Conservation (phyloP, 2,113 vertebrate species). For the Ictalurus punctatus region DNA sequence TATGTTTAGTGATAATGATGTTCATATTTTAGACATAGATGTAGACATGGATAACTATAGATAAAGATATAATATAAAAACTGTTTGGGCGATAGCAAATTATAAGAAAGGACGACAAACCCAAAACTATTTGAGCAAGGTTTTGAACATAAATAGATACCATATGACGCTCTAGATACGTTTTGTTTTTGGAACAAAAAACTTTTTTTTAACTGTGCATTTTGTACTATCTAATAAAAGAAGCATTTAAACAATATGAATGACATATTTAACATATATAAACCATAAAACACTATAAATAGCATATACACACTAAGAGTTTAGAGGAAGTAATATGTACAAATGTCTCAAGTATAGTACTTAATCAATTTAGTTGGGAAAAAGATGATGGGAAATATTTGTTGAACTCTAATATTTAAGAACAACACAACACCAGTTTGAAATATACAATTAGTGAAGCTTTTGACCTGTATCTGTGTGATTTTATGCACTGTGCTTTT, state of each 20-base stretch:
- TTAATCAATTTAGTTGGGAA: not conserved
- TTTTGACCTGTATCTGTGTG: not conserved
- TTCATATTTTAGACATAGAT: not conserved
- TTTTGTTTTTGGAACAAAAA: not conserved
- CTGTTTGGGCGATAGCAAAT: not conserved
- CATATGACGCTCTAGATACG: not conserved
- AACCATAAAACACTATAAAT: not conserved
- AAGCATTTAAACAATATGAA: not conserved
- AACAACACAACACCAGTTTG: not conserved
- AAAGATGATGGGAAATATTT: not conserved
- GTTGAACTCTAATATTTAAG: not conserved
- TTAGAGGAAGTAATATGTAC: not conserved
- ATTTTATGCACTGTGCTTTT: not conserved
- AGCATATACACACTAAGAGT: not conserved
- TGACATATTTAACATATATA: not conserved
- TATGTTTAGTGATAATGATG: not conserved
- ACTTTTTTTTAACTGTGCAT: not conserved
- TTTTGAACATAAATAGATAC: not conserved
- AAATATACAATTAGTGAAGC: not conserved
- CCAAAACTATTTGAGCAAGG: not conserved
- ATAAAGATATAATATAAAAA: not conserved
- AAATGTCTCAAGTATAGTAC: not conserved
- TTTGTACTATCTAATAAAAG: not conserved
- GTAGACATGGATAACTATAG: not conserved
- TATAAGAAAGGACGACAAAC: not conserved